Evolutionary conservation across 2,113 vertebrate species (phyloP), one percentile per base, ranked within the genome.

Genomic region (Nanorana parkeri): DNA sequence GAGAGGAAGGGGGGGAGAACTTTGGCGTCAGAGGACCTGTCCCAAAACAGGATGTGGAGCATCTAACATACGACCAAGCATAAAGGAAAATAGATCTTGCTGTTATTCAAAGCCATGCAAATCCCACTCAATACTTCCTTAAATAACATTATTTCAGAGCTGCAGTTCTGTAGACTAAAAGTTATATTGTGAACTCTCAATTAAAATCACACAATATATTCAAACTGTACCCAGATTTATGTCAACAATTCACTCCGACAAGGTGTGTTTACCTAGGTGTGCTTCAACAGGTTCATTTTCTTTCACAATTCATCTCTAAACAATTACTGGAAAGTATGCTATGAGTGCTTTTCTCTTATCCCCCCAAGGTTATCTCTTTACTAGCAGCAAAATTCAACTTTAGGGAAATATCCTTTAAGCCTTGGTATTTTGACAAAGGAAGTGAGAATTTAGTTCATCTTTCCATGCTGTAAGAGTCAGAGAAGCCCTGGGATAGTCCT

Each of bases 391-490:
- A 64, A 54, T 54, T 80, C 23, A 20, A 67, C 68, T 54, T 72
- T 54, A 80, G 41, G 17, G 63, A 71, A 80, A 80, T 80, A 71
- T 32, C 21, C 51, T 54, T 65, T 64, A 73, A 73, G 60, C 68
- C 7, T 3, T 21, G 32, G 24, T 21, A 72, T 73, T 81, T 52
- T 72, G 47, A 73, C 23, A 56, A 80, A 72, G 68, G 36, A 71
- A 80, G 78, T 65, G 8, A 64, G 65, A 69, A 72, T 28, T 63
- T 47, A 65, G n/a, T 55, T 73, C 68, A 36, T 24, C 61, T 73
- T 65, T 17, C 47, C 6, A 10, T 68, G 41, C 17, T 54, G 13
- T 73, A 65, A 64, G 26, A 54, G 16, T 64, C 26, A 51, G 56
- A 65, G 21, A 19, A 54, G 41, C 20, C 24, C 29, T 32, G 56